These are phyloP conservation scores for Melanotaenia nigrans DNA, from an alignment of 2,797 vertebrate species.

Conservation along the genomic window DNA sequence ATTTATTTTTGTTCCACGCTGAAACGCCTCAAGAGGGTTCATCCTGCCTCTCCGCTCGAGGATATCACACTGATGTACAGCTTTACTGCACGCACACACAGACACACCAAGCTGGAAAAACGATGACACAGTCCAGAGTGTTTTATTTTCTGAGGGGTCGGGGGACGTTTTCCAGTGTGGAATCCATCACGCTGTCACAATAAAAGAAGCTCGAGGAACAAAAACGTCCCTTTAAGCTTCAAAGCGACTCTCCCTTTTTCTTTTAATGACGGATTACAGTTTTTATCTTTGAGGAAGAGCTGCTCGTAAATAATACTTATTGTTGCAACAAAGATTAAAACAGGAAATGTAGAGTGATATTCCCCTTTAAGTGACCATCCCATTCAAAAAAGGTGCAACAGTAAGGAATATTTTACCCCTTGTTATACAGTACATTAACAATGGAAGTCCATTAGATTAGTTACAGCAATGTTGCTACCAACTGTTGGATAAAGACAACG, in stretches of 20 bases:
- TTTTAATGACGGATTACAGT: slow-evolving; percentile 54
- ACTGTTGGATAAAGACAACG: slow-evolving; percentile 40
- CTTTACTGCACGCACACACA: slow-evolving; percentile 23
- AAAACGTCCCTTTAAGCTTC: slow-evolving; percentile 54
- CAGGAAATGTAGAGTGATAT: slow-evolving; percentile 58
- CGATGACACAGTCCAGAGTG: slow-evolving; percentile 68
- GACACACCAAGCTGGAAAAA: slow-evolving; percentile 58
- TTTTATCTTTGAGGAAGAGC: slow-evolving; percentile 54
- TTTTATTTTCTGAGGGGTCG: slow-evolving; percentile 72
- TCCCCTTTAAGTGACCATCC: slow-evolving; percentile 50
- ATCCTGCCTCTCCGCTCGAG: slow-evolving; percentile 37
- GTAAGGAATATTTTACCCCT: slow-evolving; percentile 51
- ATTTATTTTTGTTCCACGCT: slow-evolving; percentile 28
- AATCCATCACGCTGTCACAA: slow-evolving; percentile 73
- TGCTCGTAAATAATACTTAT: slow-evolving; percentile 54
- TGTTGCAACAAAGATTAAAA: slow-evolving; percentile 40
- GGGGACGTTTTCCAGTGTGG: slow-evolving; percentile 71
- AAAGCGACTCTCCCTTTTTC: slow-evolving; percentile 46
- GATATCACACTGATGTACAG: slow-evolving; percentile 62
- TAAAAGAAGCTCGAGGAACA: slow-evolving; percentile 58
- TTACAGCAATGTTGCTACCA: slow-evolving; percentile 35
- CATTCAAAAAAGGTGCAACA: slow-evolving; percentile 53
- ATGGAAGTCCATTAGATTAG: slow-evolving; percentile 25
- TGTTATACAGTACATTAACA: slow-evolving; percentile 59
- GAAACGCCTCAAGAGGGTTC: slow-evolving; percentile 42